Percentiles rank a stretch among this genome's conserved stretches.
Conservation (phyloP, 2,113 vertebrate genomes). For the Hydrolagus affinis region DNA sequence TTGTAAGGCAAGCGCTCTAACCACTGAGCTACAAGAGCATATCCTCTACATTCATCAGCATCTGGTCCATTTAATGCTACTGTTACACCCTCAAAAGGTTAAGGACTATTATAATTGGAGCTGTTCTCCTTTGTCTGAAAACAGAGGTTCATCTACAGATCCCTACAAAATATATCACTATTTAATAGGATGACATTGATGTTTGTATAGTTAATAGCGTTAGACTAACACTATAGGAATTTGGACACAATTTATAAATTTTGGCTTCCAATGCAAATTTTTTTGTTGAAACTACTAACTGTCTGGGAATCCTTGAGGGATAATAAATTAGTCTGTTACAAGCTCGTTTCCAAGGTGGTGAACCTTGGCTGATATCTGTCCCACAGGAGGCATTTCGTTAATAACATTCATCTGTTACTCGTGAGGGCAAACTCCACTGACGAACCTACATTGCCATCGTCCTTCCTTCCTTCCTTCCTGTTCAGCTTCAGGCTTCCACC, state of each 20-base stretch:
- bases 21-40: no score
- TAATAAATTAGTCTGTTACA: neutral
- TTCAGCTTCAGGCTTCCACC: neutral
- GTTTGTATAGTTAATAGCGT: constrained; percentile 15
- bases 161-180: neutral
- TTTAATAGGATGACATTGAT: constrained; percentile 9
- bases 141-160: neutral
- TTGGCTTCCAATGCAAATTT: constrained; percentile 11
- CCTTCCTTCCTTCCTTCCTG: neutral
- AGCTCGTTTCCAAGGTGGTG: constrained; percentile 16
- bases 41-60: neutral
- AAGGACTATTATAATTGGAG: neutral
- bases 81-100: neutral
- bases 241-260: constrained; percentile 20
- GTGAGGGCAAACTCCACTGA: neutral
- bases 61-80: neutral
- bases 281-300: constrained; percentile 14
- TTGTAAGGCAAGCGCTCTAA: no score
- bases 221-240: constrained; percentile 1
- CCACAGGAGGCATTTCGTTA: neutral
- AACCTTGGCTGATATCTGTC: constrained; percentile 2
- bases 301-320: constrained; percentile 24
- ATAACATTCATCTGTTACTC: constrained; percentile 10
- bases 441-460: neutral
- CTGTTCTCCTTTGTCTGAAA: neutral